Conservation (phyloP, 2,113 vertebrate genomes). For the Hydropotes inermis region DNA sequence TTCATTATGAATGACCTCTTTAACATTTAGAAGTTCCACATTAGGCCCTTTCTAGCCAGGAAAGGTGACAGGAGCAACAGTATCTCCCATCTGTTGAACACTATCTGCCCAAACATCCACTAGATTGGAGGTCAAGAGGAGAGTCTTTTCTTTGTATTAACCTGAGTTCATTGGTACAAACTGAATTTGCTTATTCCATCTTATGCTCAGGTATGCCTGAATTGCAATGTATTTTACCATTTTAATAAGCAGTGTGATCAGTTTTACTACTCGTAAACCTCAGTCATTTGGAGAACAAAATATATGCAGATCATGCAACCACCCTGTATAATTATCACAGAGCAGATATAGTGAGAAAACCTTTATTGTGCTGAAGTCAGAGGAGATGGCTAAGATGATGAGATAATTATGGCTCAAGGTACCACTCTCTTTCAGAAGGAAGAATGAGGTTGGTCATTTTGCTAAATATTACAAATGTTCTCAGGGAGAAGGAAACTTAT, state of each 20-base stretch:
- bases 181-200: background rate
- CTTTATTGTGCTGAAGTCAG: background rate
- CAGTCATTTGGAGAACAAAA: background rate
- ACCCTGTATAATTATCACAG: background rate
- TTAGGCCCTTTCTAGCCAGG: background rate
- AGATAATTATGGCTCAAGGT: background rate
- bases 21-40: slow-evolving; percentile 34
- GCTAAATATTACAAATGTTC: background rate
- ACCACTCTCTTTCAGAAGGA: background rate
- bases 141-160: background rate
- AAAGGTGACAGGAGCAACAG: background rate
- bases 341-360: background rate
- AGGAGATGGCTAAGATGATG: background rate
- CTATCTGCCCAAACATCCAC: background rate
- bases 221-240: background rate
- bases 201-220: background rate
- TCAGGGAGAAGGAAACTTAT: background rate
- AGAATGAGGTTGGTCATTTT: background rate
- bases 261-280: background rate
- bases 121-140: background rate
- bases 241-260: background rate
- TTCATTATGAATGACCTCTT: slow-evolving; percentile 40
- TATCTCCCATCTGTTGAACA: background rate
- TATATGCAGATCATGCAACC: background rate
- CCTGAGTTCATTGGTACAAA: background rate